A percentile compares a stretch with the other conserved stretches of the same genome.
Conservation (phyloP, 2,888 invertebrate genomes). For the Odontothrips loti region DNA sequence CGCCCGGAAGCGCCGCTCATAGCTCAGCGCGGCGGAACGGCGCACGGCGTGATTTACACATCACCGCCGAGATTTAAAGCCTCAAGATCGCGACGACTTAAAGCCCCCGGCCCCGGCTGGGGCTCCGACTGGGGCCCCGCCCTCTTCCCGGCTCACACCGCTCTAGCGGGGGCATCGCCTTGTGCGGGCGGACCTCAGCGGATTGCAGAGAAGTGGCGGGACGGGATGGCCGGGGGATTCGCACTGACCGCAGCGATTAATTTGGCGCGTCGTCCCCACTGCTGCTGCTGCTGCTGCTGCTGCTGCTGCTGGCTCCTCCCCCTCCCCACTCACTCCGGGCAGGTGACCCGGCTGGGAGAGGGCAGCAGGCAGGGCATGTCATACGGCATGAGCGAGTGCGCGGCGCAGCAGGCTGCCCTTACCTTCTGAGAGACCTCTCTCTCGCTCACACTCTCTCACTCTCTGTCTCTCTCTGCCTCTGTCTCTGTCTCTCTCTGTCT, state of each 20-base stretch:
- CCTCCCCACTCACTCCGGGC: neutral
- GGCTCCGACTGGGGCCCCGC: neutral
- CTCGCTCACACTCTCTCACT: too few relatives aligned
- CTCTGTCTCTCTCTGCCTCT: too few relatives aligned
- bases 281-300: neutral
- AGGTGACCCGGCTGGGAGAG: neutral
- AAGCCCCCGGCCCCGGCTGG: neutral
- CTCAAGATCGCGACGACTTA: slow-evolving; percentile 24
- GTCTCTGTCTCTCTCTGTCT: too few relatives aligned
- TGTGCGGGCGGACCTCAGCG: too few relatives aligned
- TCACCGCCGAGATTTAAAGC: slow-evolving; percentile 16
- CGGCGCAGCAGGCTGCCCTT: too few relatives aligned
- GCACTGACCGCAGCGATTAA: slow-evolving; percentile 21
- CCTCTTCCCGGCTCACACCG: neutral
- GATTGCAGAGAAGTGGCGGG: too few relatives aligned
- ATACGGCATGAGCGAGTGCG: too few relatives aligned
- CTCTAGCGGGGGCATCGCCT: neutral
- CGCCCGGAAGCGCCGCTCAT: slow-evolving; percentile 7
- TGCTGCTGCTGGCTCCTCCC: neutral
- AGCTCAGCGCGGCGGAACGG: slow-evolving; percentile 11
- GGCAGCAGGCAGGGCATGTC: too few relatives aligned
- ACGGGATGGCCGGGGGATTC: neutral
- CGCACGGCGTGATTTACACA: slow-evolving; percentile 10
- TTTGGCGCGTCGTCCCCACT: neutral
- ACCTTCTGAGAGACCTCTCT: too few relatives aligned